These are phyloP conservation scores for Hoplostethus atlanticus DNA, from an alignment of 2,797 vertebrate species.

Conservation along the genomic window DNA sequence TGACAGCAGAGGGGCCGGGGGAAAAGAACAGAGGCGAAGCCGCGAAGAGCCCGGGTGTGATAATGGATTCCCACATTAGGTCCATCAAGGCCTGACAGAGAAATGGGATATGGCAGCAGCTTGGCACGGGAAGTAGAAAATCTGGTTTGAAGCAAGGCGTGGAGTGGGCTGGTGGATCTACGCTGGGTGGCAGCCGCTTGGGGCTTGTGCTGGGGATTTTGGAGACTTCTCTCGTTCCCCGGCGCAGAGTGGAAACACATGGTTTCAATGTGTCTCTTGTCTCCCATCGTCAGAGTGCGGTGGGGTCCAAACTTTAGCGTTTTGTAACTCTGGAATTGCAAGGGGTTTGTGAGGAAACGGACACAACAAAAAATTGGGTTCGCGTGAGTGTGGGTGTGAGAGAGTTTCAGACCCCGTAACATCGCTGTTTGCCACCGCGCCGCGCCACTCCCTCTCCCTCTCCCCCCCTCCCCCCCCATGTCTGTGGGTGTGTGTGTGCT, in stretches of 20 bases:
- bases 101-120: slow-evolving; percentile 76
- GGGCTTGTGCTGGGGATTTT: slow-evolving; percentile 62
- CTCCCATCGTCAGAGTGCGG: slow-evolving; percentile 9
- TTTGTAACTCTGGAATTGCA: slow-evolving; percentile 59
- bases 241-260: slow-evolving; percentile 70
- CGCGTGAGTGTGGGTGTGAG: slow-evolving; percentile 1
- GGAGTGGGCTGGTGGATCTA: slow-evolving; percentile 49
- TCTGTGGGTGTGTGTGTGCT: slow-evolving; percentile 13
- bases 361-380: slow-evolving; percentile 22
- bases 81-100: slow-evolving; percentile 67
- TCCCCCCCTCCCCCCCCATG: not conserved
- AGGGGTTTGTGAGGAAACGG: slow-evolving; percentile 49
- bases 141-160: slow-evolving; percentile 62
- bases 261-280: slow-evolving; percentile 58
- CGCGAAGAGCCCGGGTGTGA: slow-evolving; percentile 52
- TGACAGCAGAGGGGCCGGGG: slow-evolving; percentile 37
- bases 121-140: slow-evolving; percentile 70
- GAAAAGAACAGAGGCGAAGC: slow-evolving; percentile 54
- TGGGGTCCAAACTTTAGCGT: slow-evolving; percentile 24
- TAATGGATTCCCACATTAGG: slow-evolving; percentile 79
- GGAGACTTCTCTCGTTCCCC: slow-evolving; percentile 57
- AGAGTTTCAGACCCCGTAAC: not conserved
- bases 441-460: too few species aligned
- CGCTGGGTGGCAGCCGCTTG: slow-evolving; percentile 53
- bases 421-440: too few species aligned